phyloP scores from a whole-genome alignment of 2,888 invertebrate genomes.

The Aphidoletes aphidimyza region DNA sequence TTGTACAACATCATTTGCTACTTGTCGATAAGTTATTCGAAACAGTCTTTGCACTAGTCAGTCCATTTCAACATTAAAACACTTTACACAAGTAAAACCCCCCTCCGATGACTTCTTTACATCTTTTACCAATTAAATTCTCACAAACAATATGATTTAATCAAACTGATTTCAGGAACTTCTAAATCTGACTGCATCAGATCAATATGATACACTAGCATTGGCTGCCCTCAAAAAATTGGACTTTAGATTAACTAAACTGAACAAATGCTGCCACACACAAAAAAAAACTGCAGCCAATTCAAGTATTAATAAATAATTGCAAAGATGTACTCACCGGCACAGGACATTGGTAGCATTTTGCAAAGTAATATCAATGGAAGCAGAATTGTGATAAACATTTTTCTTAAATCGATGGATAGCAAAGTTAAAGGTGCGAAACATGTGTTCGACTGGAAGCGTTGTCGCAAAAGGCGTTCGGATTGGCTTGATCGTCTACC shows the following conservation, averaged over 20 bases:
- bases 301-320: not conserved
- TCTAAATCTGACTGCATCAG: not conserved
- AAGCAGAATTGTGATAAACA: conserved; percentile 30
- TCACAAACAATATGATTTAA: no score
- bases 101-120: no score
- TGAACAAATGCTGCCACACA: not conserved
- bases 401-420: conserved; percentile 42
- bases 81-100: no score
- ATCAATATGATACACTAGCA: no score
- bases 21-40: no score
- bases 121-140: no score
- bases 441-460: conserved; percentile 15
- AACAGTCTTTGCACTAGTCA: no score
- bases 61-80: no score
- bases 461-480: not conserved
- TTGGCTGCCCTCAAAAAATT: no score
- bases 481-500: not conserved
- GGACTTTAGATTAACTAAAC: not conserved
- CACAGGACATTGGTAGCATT: conserved; percentile 66
- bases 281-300: not conserved
- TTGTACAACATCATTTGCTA: no score
- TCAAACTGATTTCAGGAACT: conserved; percentile 19
- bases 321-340: conserved; percentile 62
- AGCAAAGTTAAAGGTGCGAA: conserved; percentile 16
- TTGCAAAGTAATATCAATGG: conserved; percentile 64